Evolutionary conservation across 2,797 vertebrate genomes (phyloP).

Genomic region (Diceros bicornis): DNA sequence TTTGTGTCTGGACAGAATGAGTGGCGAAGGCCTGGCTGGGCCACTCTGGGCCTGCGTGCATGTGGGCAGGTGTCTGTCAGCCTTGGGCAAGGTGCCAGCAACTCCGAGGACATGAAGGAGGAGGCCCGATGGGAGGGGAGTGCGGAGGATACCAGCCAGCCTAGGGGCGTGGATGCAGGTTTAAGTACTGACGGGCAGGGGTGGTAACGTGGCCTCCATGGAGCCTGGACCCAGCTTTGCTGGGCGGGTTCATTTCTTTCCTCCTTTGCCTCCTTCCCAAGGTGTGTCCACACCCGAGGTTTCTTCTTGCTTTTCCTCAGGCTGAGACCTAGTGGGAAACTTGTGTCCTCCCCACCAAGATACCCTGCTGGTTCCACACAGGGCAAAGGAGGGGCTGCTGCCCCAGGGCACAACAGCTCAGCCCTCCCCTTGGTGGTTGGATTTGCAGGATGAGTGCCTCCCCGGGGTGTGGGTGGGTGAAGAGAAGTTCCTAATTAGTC

Average conservation of each 20-base stretch:
- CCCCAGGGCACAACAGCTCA: not conserved
- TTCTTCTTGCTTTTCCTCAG: constrained; percentile 1
- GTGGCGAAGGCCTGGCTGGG: not conserved
- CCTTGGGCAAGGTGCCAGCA: not conserved
- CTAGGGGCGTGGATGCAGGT: rapidly evolving
- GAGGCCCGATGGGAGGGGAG: not conserved
- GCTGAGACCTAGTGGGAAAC: not conserved
- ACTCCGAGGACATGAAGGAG: not conserved
- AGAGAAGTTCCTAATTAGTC: not conserved
- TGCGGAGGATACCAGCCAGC: rapidly evolving
- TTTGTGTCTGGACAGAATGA: not conserved
- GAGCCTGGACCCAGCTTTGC: not conserved
- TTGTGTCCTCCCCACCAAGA: not conserved
- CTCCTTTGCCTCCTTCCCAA: not conserved
- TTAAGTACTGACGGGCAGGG: not conserved
- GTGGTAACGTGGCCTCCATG: not conserved
- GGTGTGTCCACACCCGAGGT: not conserved
- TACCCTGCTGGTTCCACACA: not conserved
- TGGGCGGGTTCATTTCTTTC: not conserved
- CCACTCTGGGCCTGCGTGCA: not conserved
- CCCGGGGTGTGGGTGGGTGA: rapidly evolving
- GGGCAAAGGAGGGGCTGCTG: too few species aligned
- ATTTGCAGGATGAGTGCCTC: not conserved
- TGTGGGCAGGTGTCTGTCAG: not conserved
- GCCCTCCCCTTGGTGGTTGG: not conserved